A percentile compares a stretch with the other conserved stretches of the same genome.
Conservation (phyloP, 2,797 vertebrate species). For the Nyctibius grandis region DNA sequence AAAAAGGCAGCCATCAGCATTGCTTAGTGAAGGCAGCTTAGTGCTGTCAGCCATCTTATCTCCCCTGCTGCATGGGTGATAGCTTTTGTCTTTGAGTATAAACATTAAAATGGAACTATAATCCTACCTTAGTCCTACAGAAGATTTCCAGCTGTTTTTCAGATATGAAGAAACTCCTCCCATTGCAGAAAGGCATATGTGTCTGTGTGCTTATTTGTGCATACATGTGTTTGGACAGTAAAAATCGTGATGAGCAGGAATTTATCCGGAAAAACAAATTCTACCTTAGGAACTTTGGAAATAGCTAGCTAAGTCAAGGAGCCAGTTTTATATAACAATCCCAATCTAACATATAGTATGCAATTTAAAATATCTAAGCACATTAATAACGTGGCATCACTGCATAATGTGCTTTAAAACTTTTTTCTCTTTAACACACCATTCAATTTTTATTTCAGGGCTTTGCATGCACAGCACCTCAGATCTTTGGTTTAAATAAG, state of each 20-base stretch:
- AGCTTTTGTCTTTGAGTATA: conserved; percentile 59
- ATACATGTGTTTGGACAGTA: not conserved
- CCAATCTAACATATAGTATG: not conserved
- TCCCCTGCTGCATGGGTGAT: conserved; percentile 33
- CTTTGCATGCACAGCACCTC: not conserved
- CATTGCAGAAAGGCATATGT: not conserved
- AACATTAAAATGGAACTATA: conserved; percentile 61
- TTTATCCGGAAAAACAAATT: not conserved
- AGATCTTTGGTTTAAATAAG: not conserved
- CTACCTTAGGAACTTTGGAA: not conserved
- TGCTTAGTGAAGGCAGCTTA: conserved; percentile 68
- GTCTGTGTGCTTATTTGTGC: not conserved
- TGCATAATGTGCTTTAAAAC: not conserved
- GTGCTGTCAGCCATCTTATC: conserved; percentile 66
- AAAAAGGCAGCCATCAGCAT: conserved; percentile 62
- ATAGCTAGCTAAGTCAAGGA: not conserved
- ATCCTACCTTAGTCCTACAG: conserved; percentile 47
- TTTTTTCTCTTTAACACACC: not conserved
- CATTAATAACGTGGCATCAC: not conserved
- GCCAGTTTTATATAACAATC: not conserved
- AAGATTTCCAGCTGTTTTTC: conserved; percentile 37
- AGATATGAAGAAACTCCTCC: not conserved
- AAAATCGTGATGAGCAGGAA: not conserved
- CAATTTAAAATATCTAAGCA: not conserved
- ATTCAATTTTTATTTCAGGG: not conserved